Base-by-base conservation (phyloP, 2,113 vertebrate genomes). In the Hyaena hyaena region DNA sequence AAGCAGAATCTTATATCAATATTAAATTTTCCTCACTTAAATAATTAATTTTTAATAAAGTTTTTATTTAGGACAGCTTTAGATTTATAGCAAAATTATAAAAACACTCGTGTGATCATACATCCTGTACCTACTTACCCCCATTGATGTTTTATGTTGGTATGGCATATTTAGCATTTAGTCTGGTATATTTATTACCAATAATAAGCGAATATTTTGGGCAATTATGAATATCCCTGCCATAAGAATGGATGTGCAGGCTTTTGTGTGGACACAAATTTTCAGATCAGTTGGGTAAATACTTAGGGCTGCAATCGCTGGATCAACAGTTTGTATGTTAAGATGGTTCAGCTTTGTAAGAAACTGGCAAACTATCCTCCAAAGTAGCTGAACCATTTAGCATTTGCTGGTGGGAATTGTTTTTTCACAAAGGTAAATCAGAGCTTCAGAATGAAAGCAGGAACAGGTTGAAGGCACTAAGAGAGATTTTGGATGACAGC, bases 371-470 rank as follows among this genome's bases (percentile, higher is more conserved):
- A 83, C 1, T 63, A 53, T 79, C 53, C 87, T 50, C 65, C 39
- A 63, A 69, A 77, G 10, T 24, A 87, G 45, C 61, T 79, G 2
- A 14, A 21, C 16, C 19, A 14, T 68, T 76, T 68, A 14, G 3
- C 21, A n/a, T 58, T 39, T 39, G 39, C 39, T 39, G 39, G 39
- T 39, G 39, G 39, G 39, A 3, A 39, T 39, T 39, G 3, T 39
- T 39, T 39, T 39, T 39, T 39, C 5, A 21, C 31, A 83, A 9
- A 86, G 7, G 74, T 35, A 43, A 31, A 26, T 19, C 26, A 71
- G 68, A 97, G 73, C 74, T 90, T 35, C 33, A 33, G 74, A 19
- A 24, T 10, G 17, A 68, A 88, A 97, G 82, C 45, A 84, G 83
- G 77, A 85, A 33, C 17, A 87, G 71, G 68, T 0, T 74, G 48